phyloP scores from a whole-genome alignment of 2,113 vertebrate species.

The Anseranas semipalmata region DNA sequence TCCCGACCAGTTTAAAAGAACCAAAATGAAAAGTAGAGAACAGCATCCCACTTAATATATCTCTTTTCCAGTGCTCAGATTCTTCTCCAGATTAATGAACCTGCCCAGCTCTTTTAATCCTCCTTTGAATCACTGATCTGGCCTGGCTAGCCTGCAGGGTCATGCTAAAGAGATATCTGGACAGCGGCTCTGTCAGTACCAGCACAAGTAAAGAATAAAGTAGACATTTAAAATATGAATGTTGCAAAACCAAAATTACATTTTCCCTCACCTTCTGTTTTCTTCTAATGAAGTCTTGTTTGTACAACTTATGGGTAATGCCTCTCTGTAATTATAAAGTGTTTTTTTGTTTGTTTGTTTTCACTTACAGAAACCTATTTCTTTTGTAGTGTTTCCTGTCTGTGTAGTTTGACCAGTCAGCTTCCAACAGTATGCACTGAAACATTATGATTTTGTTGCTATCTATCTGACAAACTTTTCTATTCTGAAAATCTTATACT shows the following conservation, averaged over 20 bases:
- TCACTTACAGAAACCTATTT: background rate
- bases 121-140: background rate
- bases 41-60: background rate
- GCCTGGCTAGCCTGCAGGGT: background rate
- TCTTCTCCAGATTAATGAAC: background rate
- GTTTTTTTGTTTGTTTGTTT: background rate
- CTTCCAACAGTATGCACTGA: background rate
- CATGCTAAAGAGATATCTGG: background rate
- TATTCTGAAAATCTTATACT: background rate
- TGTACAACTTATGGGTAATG: background rate
- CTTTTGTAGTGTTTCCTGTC: background rate
- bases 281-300: background rate
- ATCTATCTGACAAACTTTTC: background rate
- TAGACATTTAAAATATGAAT: background rate
- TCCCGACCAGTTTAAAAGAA: background rate
- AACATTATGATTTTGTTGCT: background rate
- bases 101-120: background rate
- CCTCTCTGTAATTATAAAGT: background rate
- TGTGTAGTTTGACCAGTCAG: background rate
- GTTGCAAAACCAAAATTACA: background rate
- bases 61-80: background rate
- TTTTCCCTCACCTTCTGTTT: background rate
- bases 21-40: background rate
- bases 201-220: background rate
- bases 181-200: background rate